Percentiles rank a stretch among this genome's conserved stretches.
These are phyloP conservation scores for Fringilla coelebs DNA, from an alignment of 2,797 vertebrate species.

Conservation along the genomic window DNA sequence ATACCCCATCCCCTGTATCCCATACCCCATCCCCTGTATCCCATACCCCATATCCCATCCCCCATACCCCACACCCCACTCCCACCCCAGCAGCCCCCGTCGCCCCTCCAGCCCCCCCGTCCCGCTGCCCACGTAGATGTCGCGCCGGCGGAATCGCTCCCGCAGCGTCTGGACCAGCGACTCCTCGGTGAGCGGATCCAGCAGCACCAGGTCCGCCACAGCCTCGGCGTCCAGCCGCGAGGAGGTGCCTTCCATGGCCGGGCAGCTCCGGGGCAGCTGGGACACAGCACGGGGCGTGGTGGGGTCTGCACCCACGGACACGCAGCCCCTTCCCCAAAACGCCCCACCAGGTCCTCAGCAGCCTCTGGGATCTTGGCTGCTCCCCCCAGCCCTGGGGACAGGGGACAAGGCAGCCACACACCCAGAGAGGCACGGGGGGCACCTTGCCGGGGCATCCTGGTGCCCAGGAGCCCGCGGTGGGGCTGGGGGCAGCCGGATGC, in stretches of 20 bases:
- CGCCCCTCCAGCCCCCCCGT: fast-evolving
- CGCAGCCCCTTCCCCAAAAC: not conserved
- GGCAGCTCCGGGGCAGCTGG: not conserved
- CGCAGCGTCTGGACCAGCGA: conserved; percentile 74
- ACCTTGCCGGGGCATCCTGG: not conserved
- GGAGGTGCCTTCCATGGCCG: conserved; percentile 51
- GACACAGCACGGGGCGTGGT: not conserved
- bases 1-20: no score
- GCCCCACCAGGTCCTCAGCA: fast-evolving
- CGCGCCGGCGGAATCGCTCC: conserved; percentile 65
- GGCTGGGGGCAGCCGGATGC: not conserved
- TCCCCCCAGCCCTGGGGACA: no score
- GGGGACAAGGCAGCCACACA: not conserved
- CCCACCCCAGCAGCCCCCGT: not conserved
- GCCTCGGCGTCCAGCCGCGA: conserved; percentile 64
- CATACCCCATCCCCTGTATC: no score
- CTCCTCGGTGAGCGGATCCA: conserved; percentile 74
- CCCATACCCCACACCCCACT: not conserved
- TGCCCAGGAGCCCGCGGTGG: not conserved
- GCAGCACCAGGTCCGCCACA: conserved; percentile 75
- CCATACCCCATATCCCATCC: no score
- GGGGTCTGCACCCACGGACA: not conserved
- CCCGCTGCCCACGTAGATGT: conserved; percentile 75
- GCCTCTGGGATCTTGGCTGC: not conserved
- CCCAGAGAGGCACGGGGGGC: fast-evolving